Conservation (phyloP, 2,797 vertebrate species). For the Threskiornis aethiopicus region DNA sequence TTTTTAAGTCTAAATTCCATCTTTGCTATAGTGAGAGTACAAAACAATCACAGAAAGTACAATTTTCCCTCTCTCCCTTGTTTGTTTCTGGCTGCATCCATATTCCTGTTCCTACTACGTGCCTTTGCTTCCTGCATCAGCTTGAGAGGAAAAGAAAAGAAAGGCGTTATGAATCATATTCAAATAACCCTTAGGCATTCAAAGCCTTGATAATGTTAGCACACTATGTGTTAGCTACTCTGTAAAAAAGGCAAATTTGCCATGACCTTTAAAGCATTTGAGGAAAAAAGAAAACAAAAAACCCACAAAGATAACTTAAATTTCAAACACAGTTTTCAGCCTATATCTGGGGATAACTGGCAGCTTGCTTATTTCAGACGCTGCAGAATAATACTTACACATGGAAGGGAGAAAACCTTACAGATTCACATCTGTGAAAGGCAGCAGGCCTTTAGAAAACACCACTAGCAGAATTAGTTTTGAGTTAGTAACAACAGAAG, state of each 20-base stretch:
- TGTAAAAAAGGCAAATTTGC: neutral
- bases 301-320: fast-evolving
- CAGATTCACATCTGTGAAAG: neutral
- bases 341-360: neutral
- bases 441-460: neutral
- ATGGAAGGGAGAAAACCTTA: neutral
- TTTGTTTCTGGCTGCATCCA: neutral
- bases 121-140: neutral
- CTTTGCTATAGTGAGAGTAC: neutral
- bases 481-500: neutral
- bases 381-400: neutral
- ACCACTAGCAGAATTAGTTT: neutral
- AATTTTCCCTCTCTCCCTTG: neutral
- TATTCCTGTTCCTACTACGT: neutral
- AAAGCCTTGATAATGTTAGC: neutral
- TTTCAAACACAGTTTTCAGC: neutral
- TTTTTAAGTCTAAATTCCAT: neutral
- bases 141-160: neutral
- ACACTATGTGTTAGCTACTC: neutral
- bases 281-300: too few relatives aligned
- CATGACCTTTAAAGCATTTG: neutral
- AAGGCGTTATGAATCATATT: neutral
- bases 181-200: neutral
- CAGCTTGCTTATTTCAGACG: neutral
- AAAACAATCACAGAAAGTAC: neutral